Percentiles rank a stretch among this genome's conserved stretches.
phyloP scores from a whole-genome alignment of 2,888 invertebrate species.

The Phyllotreta cruciferae region DNA sequence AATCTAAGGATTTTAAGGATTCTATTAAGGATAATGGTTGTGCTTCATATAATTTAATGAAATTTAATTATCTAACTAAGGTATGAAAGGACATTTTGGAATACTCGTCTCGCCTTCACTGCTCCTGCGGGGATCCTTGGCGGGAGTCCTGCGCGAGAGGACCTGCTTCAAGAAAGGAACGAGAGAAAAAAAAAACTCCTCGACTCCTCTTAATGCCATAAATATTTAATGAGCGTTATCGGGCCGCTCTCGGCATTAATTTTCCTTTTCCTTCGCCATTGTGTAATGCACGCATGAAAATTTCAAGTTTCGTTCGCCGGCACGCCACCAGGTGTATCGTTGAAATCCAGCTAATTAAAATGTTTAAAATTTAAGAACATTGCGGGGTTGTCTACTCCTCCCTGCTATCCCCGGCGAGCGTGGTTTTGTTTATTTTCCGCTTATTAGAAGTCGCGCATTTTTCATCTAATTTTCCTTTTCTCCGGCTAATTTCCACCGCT shows the following conservation, averaged over 20 bases:
- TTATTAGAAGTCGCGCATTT: no score
- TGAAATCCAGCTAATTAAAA: no score
- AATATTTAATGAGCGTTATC: constrained; percentile 48
- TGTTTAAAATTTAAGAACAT: no score
- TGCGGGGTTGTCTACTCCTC: no score
- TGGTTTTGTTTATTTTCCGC: no score
- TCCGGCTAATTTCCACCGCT: constrained; percentile 26
- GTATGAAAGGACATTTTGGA: no score
- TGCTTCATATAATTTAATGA: no score
- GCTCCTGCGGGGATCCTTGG: constrained; percentile 12
- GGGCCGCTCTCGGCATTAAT: constrained; percentile 41
- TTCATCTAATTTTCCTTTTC: constrained; percentile 19
- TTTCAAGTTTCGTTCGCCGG: constrained; percentile 27
- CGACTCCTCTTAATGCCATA: constrained; percentile 44
- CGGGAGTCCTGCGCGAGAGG: constrained; percentile 31
- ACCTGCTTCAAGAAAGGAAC: background rate
- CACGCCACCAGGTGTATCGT: constrained; percentile 19
- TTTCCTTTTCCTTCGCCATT: constrained; percentile 36
- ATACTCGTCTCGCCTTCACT: constrained; percentile 11
- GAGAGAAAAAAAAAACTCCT: no score
- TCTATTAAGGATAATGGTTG: no score
- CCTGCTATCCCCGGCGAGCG: no score
- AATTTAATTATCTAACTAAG: no score
- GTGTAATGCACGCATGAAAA: constrained; percentile 33
- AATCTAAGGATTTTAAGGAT: no score